Conservation (phyloP, 2,797 vertebrate species). For the Chlorospingus flavigularis region DNA sequence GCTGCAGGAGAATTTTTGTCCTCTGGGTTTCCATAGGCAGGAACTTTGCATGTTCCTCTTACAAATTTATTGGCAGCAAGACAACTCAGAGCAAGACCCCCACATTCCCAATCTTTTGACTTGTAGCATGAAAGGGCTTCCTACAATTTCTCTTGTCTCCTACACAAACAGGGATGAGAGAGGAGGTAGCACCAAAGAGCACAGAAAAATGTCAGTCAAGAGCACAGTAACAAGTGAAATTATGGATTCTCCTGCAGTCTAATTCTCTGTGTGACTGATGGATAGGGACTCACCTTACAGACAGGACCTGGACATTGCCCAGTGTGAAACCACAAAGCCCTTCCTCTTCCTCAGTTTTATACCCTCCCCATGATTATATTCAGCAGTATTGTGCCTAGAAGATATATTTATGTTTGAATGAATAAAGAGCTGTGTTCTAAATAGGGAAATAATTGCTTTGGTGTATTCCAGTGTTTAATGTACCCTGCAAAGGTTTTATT, state of each 20-base stretch:
- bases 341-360: neutral
- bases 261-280: neutral
- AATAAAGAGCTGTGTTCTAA: neutral
- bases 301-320: neutral
- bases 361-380: neutral
- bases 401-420: neutral
- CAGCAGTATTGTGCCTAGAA: neutral
- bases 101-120: neutral
- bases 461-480: neutral
- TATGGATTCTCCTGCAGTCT: neutral
- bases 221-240: neutral
- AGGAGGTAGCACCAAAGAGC: neutral
- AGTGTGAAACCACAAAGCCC: neutral
- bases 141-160: neutral
- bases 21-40: neutral
- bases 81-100: neutral
- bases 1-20: neutral
- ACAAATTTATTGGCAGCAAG: neutral
- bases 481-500: neutral
- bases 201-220: neutral
- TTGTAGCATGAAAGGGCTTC: neutral
- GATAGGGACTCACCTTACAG: neutral
- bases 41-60: neutral
- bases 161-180: neutral
- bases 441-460: neutral